These are phyloP conservation scores for Tipula helvola DNA, from an alignment of 2,888 invertebrate genomes.

Conservation along the genomic window DNA sequence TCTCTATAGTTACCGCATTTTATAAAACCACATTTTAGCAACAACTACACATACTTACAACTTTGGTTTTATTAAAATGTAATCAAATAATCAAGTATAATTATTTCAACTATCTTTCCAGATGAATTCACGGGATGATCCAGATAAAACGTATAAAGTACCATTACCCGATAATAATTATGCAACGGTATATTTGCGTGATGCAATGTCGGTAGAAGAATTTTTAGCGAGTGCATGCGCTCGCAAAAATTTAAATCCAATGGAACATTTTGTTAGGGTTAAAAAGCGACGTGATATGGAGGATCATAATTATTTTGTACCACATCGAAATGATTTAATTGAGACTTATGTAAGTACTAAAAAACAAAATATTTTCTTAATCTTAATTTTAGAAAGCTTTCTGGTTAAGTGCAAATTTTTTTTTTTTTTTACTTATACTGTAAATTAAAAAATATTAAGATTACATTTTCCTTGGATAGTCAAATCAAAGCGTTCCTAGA, in stretches of 20 bases:
- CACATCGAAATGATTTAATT: conserved; percentile 85
- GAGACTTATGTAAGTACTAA: conserved; percentile 81
- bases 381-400: background rate
- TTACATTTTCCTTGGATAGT: no score
- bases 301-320: conserved; percentile 92
- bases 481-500: no score
- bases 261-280: conserved; percentile 91
- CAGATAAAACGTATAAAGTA: conserved; percentile 80
- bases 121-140: conserved; percentile 75
- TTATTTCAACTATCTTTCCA: conserved; percentile 34
- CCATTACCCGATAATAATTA: conserved; percentile 73
- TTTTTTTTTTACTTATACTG: background rate
- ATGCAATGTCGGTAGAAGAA: conserved; percentile 92
- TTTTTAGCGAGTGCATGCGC: conserved; percentile 87
- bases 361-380: background rate
- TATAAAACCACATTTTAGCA: background rate
- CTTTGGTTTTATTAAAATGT: background rate
- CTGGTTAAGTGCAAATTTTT: background rate
- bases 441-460: no score
- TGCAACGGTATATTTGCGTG: conserved; percentile 75
- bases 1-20: background rate
- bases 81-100: background rate
- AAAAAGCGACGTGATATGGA: conserved; percentile 91
- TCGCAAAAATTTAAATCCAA: conserved; percentile 81
- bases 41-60: background rate